Evolutionary conservation across 2,797 vertebrate genomes (phyloP).

Genomic region (Cyclopterus lumpus): DNA sequence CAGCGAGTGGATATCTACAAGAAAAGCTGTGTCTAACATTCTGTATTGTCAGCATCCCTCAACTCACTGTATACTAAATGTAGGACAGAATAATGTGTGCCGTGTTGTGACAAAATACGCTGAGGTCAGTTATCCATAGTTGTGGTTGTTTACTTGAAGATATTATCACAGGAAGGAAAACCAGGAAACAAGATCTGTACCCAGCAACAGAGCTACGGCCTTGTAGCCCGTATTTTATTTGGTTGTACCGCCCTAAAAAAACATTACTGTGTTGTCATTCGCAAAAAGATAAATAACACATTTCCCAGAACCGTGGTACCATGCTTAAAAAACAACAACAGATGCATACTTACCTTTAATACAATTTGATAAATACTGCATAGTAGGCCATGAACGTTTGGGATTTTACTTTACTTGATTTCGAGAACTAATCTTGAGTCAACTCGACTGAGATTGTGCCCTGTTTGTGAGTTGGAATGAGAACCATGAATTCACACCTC

Average conservation of each 20-base stretch:
- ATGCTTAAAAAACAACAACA: background rate
- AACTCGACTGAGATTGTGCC: background rate
- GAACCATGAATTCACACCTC: conserved; percentile 52
- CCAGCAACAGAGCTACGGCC: background rate
- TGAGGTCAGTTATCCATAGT: background rate
- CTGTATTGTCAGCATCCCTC: background rate
- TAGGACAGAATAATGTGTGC: background rate
- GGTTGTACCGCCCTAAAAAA: background rate
- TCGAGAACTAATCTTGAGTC: background rate
- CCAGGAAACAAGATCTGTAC: conserved; percentile 6
- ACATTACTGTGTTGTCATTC: background rate
- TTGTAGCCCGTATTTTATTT: background rate
- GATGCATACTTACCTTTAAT: background rate
- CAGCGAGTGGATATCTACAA: conserved; percentile 40
- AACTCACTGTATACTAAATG: conserved; percentile 2
- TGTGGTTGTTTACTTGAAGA: conserved; percentile 1
- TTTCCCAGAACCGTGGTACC: background rate
- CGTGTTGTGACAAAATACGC: background rate
- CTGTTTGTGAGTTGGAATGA: conserved; percentile 7
- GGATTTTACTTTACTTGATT: background rate
- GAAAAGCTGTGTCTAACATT: conserved; percentile 19
- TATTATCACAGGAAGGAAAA: background rate
- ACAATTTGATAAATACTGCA: background rate
- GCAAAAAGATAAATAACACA: background rate
- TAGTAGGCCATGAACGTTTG: background rate